Evolutionary conservation across 2,113 vertebrate species (phyloP), one percentile per base, ranked within the genome.

Genomic region (Mastomys natalensis): DNA sequence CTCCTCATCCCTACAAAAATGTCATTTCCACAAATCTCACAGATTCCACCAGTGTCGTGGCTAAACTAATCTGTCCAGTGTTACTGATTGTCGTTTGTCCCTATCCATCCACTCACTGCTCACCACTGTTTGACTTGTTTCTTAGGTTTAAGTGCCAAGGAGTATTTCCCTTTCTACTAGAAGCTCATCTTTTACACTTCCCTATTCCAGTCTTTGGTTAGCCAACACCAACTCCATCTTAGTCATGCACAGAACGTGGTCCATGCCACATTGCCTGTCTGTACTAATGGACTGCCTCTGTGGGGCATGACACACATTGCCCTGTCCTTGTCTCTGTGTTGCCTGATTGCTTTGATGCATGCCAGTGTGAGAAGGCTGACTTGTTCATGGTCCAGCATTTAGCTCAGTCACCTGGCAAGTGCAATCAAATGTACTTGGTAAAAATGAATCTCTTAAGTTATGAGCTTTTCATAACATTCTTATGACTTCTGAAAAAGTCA

Each of bases 401-500:
- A 10, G 29, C 22, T 1, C 48, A 53, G n/a, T 31, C 5, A n/a
- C 8, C 0, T 31, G 24, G 40, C 72, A 73, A 45, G 51, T 55
- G 7, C 70, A 62, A 4, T 84, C 34, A 16, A 60, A 37, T 89
- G 45, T 62, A 26, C 60, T 92, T 37, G 43, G 51, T 93, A 64
- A 74, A 21, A 85, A 72, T 66, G 76, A 58, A 37, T 81, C 68
- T 85, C 51, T 51, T 43, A 64, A 51, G 55, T 58, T 17, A 58
- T 58, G 55, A 58, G 40, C n/a, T 87, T 93, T 78, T 37, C 37
- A 5, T 17, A 55, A n/a, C 22, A 60, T 45, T 17, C 40, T 74
- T 60, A 53, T 45, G 72, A 31, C 70, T 89, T 95, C 60, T 53
- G 76, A 15, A 89, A 77, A 82, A 80, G 90, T 86, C 48, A 81